Evolutionary conservation across 2,888 invertebrate genomes (phyloP).

Genomic region (Polydrusus tereticollis): DNA sequence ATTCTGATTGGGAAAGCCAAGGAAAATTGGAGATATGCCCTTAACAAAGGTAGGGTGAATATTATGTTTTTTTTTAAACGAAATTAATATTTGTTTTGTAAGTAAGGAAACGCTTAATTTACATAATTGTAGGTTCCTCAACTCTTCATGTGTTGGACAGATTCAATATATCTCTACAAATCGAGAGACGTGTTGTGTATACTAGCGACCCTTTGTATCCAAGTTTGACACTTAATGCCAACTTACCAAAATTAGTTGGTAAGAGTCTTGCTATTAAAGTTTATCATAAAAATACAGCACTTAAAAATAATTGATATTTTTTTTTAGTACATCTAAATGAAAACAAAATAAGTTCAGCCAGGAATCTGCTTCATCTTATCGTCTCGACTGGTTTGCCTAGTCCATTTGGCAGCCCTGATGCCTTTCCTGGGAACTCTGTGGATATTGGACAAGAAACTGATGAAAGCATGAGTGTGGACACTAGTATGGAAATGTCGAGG

Average conservation of each 20-base stretch:
- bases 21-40: slow-evolving; percentile 92
- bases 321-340: slow-evolving; percentile 86
- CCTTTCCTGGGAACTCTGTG: slow-evolving; percentile 45
- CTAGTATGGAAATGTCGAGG: slow-evolving; percentile 71
- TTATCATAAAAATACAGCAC: no score
- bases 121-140: slow-evolving; percentile 70
- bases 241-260: slow-evolving; percentile 83
- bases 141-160: slow-evolving; percentile 82
- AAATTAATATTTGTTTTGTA: background rate
- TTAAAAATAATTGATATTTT: no score
- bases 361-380: slow-evolving; percentile 70
- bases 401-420: slow-evolving; percentile 62
- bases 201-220: slow-evolving; percentile 91
- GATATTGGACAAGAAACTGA: slow-evolving; percentile 60
- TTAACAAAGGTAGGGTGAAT: slow-evolving; percentile 77
- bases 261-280: no score
- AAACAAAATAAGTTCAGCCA: slow-evolving; percentile 82
- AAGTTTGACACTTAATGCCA: slow-evolving; percentile 84
- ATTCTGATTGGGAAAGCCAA: slow-evolving; percentile 89
- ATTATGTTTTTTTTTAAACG: no score
- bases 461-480: slow-evolving; percentile 68
- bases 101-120: background rate
- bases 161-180: slow-evolving; percentile 73
- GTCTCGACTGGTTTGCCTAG: slow-evolving; percentile 65
- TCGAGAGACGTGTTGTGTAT: slow-evolving; percentile 84